Conservation (phyloP, 2,888 invertebrate species). For the Drosophila lacicola region DNA sequence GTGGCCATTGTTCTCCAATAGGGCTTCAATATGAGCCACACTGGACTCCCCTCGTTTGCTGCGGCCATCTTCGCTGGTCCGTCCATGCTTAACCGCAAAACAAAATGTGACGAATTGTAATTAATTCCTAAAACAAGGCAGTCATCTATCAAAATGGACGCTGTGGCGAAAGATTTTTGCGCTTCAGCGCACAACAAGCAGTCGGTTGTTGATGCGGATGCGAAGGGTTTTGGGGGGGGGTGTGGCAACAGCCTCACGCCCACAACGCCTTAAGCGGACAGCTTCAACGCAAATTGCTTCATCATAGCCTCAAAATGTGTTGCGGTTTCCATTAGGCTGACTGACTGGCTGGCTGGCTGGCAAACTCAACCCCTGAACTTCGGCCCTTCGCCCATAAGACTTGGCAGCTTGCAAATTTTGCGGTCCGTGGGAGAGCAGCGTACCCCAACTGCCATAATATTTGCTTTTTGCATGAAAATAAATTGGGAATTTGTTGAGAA, state of each 20-base stretch:
- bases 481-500: conserved; percentile 71
- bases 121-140: conserved; percentile 82
- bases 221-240: background rate
- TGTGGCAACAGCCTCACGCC: conserved; percentile 40
- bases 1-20: conserved; percentile 35
- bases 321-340: conserved; percentile 78
- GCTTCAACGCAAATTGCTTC: conserved; percentile 72
- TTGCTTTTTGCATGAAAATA: conserved; percentile 72
- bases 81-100: conserved; percentile 65
- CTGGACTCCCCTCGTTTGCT: conserved; percentile 7
- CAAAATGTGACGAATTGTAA: conserved; percentile 83
- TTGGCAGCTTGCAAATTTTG: conserved; percentile 77
- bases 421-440: conserved; percentile 45
- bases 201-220: conserved; percentile 5
- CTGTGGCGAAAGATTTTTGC: conserved; percentile 72
- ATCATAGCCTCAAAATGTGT: conserved; percentile 77
- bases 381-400: conserved; percentile 14
- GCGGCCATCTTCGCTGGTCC: conserved; percentile 19
- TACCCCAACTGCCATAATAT: conserved; percentile 67
- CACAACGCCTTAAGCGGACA: conserved; percentile 64
- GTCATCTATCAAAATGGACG: conserved; percentile 81
- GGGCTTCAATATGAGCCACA: conserved; percentile 14
- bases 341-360: conserved; percentile 45
- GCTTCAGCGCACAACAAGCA: conserved; percentile 65
- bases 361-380: background rate